Conservation (phyloP, 2,113 vertebrate genomes). For the Rattus rattus region DNA sequence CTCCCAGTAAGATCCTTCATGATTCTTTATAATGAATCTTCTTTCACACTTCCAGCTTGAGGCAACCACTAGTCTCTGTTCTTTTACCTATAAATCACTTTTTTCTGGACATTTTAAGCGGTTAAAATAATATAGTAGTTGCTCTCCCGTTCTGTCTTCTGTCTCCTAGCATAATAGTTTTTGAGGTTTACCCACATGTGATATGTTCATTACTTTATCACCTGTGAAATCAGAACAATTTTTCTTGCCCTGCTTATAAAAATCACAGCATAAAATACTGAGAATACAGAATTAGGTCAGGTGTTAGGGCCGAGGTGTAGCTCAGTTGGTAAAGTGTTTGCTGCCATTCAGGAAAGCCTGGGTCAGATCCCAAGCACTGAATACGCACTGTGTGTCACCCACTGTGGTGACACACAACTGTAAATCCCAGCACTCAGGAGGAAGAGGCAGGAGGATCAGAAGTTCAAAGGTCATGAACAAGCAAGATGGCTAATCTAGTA, state of each 20-base stretch:
- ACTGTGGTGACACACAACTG: no score
- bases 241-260: neutral
- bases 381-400: no score
- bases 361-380: neutral
- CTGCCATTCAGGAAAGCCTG: neutral
- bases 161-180: neutral
- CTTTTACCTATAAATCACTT: neutral
- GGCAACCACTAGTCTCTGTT: neutral
- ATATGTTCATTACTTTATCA: conserved; percentile 14
- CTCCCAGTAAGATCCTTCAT: neutral
- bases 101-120: neutral
- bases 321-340: neutral
- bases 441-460: neutral
- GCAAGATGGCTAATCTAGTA: neutral
- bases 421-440: neutral
- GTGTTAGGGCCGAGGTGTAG: neutral
- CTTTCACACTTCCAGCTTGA: neutral
- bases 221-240: neutral
- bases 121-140: neutral
- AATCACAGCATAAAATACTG: neutral
- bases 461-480: neutral
- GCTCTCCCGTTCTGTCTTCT: conserved; percentile 7
- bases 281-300: neutral
- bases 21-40: neutral
- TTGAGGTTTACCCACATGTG: neutral